Evolutionary conservation across 2,113 vertebrate species (phyloP), one percentile per base, ranked within the genome.

Genomic region (Emydocephalus ijimae): DNA sequence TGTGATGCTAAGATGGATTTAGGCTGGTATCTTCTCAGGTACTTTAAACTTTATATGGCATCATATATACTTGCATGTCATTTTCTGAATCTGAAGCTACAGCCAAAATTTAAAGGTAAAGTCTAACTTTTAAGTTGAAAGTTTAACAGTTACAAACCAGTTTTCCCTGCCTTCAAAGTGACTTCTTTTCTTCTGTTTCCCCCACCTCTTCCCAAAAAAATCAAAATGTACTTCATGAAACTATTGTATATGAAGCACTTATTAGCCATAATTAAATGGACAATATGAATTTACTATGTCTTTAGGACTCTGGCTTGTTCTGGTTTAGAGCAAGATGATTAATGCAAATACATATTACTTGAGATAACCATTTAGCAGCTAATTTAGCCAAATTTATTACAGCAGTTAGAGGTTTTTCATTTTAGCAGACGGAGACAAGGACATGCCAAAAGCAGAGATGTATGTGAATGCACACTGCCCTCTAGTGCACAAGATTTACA

Each of bases 311-410:
- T 97, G 97, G 98, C 98, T 98, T 98, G 97, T 98, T 99, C 98
- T 99, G 98, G 98, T 98, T 98, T 98, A 98, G 98, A 98, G 97
- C 98, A 98, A 98, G 97, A 98, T 99, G 99, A 99, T 99, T 99
- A 99, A 99, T 99, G 98, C 98, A 98, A 98, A 98, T 99, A 98
- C 98, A 98, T 99, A 99, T 99, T 99, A 99, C 98, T 99, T 98
- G 98, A 99, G 98, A 99, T 98, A 99, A 98, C 98, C 99, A 99
- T 99, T 99, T 99, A 99, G 98, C 98, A 98, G 98, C 99, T 99
- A 98, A 99, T 99, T 99, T 99, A 98, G 98, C 98, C 98, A 99
- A 98, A 99, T 99, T 98, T 99, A 99, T 99, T 98, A 98, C 98
- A 98, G 97, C 98, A 97, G 98, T 98, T 98, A 98, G 98, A 98